Evolutionary conservation across 1,140 invertebrate genomes (phyloP), one percentile per base, ranked within the genome.

Genomic region (Musca vetustissima): DNA sequence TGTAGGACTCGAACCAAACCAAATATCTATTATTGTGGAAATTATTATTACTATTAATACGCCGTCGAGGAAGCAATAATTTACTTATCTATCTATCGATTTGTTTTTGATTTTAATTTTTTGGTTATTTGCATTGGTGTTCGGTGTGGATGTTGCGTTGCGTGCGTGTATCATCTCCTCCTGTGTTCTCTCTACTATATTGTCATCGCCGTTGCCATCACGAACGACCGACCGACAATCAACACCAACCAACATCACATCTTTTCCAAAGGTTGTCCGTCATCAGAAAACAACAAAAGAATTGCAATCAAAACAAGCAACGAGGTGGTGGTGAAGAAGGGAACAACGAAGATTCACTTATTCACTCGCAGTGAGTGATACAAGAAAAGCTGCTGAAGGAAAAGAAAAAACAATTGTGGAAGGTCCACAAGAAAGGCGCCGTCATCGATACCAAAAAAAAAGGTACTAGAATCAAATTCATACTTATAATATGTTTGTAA

Each of bases 311-410:
- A 61, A 61, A 61, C 57, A 59, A 59, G n/a, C 55, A 61, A 61
- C 57, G 57, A 61, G 57, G 57, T 61, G 15, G 22, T 36, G 36
- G 19, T 19, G 17, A 52, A 52, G 49, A 52, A 52, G 36, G 36
- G 36, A 61, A 61, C n/a, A n/a, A n/a, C 55, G 57, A 43, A 43
- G 57, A 61, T 61, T 61, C 57, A 61, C 57, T 61, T 36, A 61
- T 32, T 61, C 57, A 43, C 4, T 36, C 36, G 36, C 36, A 43
- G 6, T 43, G 36, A 43, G 36, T 19, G 25, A 36, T 61, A 61
- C 57, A 43, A 61, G 28, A 36, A 43, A 61, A 61, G 21, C 28
- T 25, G 21, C 28, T 25, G 22, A 59, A 28, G 24, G 24, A 59
- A 59, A 61, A 43, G 19, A 19, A 21, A 43, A 11, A 61, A 61